Evolutionary conservation across 1,140 invertebrate species (phyloP), one percentile per base, ranked within the genome.

Genomic region (Magallana gigas): DNA sequence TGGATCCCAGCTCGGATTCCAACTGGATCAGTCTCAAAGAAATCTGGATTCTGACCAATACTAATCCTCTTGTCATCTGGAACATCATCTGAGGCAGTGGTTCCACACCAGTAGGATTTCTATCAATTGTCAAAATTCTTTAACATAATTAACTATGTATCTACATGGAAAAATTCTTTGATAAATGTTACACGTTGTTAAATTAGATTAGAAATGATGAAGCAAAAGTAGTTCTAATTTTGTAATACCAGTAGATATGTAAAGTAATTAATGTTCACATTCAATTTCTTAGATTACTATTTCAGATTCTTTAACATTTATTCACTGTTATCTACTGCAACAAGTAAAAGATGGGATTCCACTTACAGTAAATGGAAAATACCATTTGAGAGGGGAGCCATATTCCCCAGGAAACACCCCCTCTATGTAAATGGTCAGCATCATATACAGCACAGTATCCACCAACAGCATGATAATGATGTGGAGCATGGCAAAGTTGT

Each of bases 381-480:
- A 95, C 94, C 95, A 96, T 56, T 93, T 94, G 84, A 94, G 92
- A 7, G 96, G 94, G 7, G 96, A 93, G 62, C 96, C 96, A 93
- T 94, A 94, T 81, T 94, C 93, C 92, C 96, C 96, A 62, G 96
- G 96, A 91, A 95, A 96, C 48, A 96, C 95, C 48, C 95, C 95
- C 92, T 96, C 96, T 64, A 96, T 95, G 91, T 97, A 97, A 95
- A 95, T 96, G 6, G 96, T 95, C 1, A 96, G 88, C 8, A 92
- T 12, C 59, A 92, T 85, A 90, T 95, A 95, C 9, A 96, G 68
- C 1, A 96, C 14, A 81, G 94, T 91, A 92, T 96, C 96, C 18
- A 96, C 76, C 5, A 96, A 84, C 56, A 96, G 90, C 95, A 96
- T 96, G 7, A 92, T 57, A 3, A 94, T 85, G 48, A 96, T 94